Percentiles rank a stretch among this genome's conserved stretches.
Evolutionary conservation across 2,888 invertebrate genomes (phyloP).

Genomic region (Leptopilina syphax): DNA sequence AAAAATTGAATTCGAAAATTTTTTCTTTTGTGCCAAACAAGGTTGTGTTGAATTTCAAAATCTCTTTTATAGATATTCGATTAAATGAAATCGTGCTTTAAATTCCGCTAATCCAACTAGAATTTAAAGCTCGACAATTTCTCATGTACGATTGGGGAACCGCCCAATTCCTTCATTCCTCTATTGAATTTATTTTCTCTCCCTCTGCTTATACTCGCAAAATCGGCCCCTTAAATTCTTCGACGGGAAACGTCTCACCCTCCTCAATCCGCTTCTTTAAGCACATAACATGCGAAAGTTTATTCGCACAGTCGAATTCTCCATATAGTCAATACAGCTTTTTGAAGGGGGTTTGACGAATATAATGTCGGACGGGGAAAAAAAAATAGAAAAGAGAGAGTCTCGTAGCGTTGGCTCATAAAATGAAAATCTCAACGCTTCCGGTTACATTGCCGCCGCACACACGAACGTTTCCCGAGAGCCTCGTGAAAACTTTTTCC

Average conservation of each 20-base stretch:
- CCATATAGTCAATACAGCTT: conserved; percentile 43
- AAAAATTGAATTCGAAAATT: too few relatives aligned
- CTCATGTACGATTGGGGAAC: conserved; percentile 29
- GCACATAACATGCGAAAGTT: conserved; percentile 42
- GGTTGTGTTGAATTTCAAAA: not conserved
- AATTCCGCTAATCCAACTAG: conserved; percentile 22
- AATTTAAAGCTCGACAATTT: conserved; percentile 28
- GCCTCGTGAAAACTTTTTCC: conserved; percentile 55
- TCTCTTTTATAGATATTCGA: not conserved
- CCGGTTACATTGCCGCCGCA: conserved; percentile 52
- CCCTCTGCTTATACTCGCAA: conserved; percentile 16
- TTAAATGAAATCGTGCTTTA: conserved; percentile 19
- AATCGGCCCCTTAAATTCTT: conserved; percentile 18
- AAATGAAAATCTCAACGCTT: conserved; percentile 60
- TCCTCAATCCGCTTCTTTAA: not conserved
- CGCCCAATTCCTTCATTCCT: conserved; percentile 23
- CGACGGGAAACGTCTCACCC: not conserved
- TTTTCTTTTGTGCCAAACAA: not conserved
- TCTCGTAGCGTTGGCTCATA: conserved; percentile 49
- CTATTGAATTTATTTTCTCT: conserved; percentile 37
- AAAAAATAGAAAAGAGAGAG: conserved; percentile 5
- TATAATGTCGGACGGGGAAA: conserved; percentile 34
- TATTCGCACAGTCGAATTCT: conserved; percentile 36
- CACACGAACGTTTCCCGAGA: conserved; percentile 45
- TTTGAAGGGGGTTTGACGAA: conserved; percentile 56